phyloP scores from a whole-genome alignment of 2,888 invertebrate species.

The Periphyllus acericola region DNA sequence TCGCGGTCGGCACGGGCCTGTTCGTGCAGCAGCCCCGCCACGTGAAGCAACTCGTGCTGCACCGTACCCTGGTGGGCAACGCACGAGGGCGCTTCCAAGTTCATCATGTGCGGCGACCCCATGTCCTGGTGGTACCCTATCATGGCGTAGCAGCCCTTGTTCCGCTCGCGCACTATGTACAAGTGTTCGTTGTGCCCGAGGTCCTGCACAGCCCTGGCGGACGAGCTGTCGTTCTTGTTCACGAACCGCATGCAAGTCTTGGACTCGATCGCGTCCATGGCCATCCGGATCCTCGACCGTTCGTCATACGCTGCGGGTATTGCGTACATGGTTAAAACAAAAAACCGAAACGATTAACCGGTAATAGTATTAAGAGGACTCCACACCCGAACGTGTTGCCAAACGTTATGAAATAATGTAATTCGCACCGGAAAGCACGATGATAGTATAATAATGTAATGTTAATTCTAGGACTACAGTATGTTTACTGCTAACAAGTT shows the following conservation, averaged over 20 bases:
- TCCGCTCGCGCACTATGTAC: conserved; percentile 55
- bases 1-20: conserved; percentile 66
- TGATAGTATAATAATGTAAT: too few species aligned
- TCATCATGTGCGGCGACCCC: conserved; percentile 64
- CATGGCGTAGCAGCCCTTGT: conserved; percentile 65
- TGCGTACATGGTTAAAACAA: too few species aligned
- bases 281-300: conserved; percentile 63
- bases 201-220: not conserved
- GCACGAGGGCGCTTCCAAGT: conserved; percentile 65
- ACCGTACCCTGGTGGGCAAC: conserved; percentile 65
- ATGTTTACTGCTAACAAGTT: too few species aligned
- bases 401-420: too few species aligned
- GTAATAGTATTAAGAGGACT: too few species aligned
- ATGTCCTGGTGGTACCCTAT: conserved; percentile 64
- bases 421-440: too few species aligned
- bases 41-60: conserved; percentile 66
- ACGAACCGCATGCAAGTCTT: conserved; percentile 65
- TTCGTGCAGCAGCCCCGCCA: conserved; percentile 65
- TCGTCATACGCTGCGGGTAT: conserved; percentile 63
- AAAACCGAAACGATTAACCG: too few species aligned
- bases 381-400: too few species aligned
- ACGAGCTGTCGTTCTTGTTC: conserved; percentile 52
- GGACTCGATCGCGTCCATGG: conserved; percentile 65
- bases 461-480: too few species aligned
- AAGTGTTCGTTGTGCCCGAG: conserved; percentile 57